phyloP scores from a whole-genome alignment of 2,797 vertebrate species.

The Silurus lanzhouensis region DNA sequence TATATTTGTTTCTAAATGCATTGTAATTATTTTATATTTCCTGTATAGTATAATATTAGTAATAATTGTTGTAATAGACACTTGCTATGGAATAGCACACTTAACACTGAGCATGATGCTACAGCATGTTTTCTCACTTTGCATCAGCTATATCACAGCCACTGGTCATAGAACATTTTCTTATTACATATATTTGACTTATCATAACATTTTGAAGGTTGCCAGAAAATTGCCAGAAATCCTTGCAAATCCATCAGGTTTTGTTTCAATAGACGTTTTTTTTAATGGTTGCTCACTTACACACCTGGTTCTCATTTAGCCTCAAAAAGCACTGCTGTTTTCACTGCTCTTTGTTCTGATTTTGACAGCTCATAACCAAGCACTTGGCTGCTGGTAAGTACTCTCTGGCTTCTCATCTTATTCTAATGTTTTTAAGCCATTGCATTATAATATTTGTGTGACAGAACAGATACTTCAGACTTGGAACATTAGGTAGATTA shows the following conservation, averaged over 20 bases:
- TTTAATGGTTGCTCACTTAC: not conserved
- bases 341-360: slow-evolving; percentile 13
- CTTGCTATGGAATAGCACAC: too few relatives aligned
- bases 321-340: slow-evolving; percentile 12
- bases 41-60: too few relatives aligned
- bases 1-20: too few relatives aligned
- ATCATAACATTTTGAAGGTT: not conserved
- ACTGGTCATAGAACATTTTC: not conserved
- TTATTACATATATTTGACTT: not conserved
- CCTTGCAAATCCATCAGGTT: not conserved
- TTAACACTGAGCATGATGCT: too few relatives aligned
- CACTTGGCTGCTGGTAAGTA: slow-evolving; percentile 26
- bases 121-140: too few relatives aligned
- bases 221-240: not conserved
- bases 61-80: too few relatives aligned
- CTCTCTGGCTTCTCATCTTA: slow-evolving; percentile 21
- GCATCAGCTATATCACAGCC: not conserved
- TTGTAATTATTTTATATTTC: too few relatives aligned
- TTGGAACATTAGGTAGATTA: not conserved
- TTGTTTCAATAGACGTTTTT: not conserved
- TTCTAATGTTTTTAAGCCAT: not conserved
- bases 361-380: slow-evolving; percentile 26
- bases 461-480: not conserved
- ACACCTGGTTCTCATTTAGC: slow-evolving; percentile 43
- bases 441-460: slow-evolving; percentile 11